Evolutionary conservation across 2,113 vertebrate genomes (phyloP).

Genomic region (Laticauda colubrina): DNA sequence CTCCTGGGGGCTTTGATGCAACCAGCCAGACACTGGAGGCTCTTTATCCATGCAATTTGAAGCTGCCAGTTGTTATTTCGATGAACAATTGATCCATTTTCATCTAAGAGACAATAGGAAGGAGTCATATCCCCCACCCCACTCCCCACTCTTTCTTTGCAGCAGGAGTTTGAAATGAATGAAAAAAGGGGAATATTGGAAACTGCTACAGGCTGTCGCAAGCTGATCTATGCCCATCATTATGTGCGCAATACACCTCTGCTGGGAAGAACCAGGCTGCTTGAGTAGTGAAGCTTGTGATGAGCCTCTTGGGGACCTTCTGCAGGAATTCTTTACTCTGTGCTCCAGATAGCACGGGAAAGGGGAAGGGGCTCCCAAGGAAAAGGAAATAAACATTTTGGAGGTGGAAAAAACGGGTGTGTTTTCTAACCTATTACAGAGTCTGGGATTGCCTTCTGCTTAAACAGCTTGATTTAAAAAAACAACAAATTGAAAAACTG

Average conservation of each 20-base stretch:
- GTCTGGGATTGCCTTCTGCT: neutral
- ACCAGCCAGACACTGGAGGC: accelerated
- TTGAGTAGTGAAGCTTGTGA: neutral
- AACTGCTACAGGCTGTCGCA: neutral
- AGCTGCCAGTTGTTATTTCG: neutral
- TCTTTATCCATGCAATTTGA: neutral
- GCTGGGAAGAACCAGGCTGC: neutral
- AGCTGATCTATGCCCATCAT: neutral
- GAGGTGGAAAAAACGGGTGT: neutral
- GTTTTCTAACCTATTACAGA: neutral
- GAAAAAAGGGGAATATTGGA: neutral
- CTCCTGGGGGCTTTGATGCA: neutral
- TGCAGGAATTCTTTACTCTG: neutral
- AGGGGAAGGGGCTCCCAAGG: neutral
- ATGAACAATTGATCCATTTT: neutral
- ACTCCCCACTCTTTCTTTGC: neutral
- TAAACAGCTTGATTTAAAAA: conserved; percentile 3
- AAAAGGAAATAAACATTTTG: neutral
- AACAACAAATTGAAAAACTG: neutral
- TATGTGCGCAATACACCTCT: too few species aligned
- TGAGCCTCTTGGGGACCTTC: neutral
- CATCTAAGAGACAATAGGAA: neutral
- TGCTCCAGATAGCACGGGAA: neutral
- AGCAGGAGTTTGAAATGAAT: neutral
- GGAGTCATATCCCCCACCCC: neutral